Evolutionary conservation across 2,888 invertebrate species (phyloP), one percentile per base, ranked within the genome.

Genomic region (Microplitis manilae): DNA sequence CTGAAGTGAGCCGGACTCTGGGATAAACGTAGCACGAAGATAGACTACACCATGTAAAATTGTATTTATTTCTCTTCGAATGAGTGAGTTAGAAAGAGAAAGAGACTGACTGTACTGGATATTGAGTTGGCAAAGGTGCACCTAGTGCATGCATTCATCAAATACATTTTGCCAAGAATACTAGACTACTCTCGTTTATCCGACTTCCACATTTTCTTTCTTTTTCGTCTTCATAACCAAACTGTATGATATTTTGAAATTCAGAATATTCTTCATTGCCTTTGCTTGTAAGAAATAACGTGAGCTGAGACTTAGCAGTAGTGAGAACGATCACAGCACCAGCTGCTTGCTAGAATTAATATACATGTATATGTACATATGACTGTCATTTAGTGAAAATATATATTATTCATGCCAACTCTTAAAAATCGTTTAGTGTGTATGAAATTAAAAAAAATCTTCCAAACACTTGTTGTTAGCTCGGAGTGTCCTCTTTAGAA

Each of bases 61-160:
- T 65, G 65, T 38, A 65, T 9, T 65, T 13, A 65, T 17, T 65
- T 65, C 30, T 65, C 65, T 20, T 38, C 20, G 13, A 65, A 38
- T 30, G 7, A 30, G 65, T 65, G 38, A 30, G 13, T 5, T 15
- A 15, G 68, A 50, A 17, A 67, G 41, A 30, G n/a, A 67, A 9
- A 72, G 41, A 40, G 50, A 8, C 9, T 40, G 9, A n/a, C 7
- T 5, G 9, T 41, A 20, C 61, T 59, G 17, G 60, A 40, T 65
- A 72, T 72, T 71, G 76, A 40, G 65, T 65, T 65, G 65, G 65
- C 65, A 65, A 65, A 38, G 65, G 38, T 65, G 65, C 65, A 65
- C 65, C 38, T 65, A 65, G 38, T 65, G 13, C 30, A 30, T 38
- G 30, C 38, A 38, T 13, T 38, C 65, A 38, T 65, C 65, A 38